Evolutionary conservation across 2,888 invertebrate genomes (phyloP), one percentile per base, ranked within the genome.

Genomic region (Cryptophagus acutangulus): DNA sequence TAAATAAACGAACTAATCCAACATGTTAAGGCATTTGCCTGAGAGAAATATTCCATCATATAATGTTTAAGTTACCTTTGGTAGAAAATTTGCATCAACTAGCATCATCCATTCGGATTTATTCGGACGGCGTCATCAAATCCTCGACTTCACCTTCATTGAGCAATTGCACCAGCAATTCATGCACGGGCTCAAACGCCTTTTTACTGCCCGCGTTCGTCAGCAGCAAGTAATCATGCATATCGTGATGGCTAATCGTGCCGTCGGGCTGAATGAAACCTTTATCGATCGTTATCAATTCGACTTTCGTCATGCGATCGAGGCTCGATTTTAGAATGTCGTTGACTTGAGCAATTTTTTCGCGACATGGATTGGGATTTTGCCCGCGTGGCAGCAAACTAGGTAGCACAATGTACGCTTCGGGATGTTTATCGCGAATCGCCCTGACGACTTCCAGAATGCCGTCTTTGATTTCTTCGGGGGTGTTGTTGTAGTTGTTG

Each of bases 221-320:
- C 43, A 91, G 76, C 62, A 90, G 84, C 35, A 92, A 77, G 69
- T 90, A 94, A 70, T 94, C 93, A 63, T 87, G 84, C 88, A 94
- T 88, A 65, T 93, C 92, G 61, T 84, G 84, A 62, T 88, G 89
- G 63, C 86, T 87, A 43, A 93, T 90, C 30, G 81, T 79, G 2
- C 88, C 86, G 71, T 86, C 86, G 33, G 76, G 75, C 67, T 86
- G 85, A 39, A 88, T 73, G 51, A 88, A 78, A 33, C 84, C 84
- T 60, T 86, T 83, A 60, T 89, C 89, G 58, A 88, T 83, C 48
- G 77, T 71, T 28, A 92, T 82, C 60, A 85, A 78, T 71, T 88
- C 87, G 38, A 86, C 82, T 65, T 83, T 83, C 48, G 78, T 72
- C 49, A 76, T 75, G 51, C 70, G 63, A 48, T 72, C 65, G 51